Evolutionary conservation across 1,140 invertebrate genomes (phyloP), one percentile per base, ranked within the genome.

Genomic region (Chironomus tepperi): DNA sequence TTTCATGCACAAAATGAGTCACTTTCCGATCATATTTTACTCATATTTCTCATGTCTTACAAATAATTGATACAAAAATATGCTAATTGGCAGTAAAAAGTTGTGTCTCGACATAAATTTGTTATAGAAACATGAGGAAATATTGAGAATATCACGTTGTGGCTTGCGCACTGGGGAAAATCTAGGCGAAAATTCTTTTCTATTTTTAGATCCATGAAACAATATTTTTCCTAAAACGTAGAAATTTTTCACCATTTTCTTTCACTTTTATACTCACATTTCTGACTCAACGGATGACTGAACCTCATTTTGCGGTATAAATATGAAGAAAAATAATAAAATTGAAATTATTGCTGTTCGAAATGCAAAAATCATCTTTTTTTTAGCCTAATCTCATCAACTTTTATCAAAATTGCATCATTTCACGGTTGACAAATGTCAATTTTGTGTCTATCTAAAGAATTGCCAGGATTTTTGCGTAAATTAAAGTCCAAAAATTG

Each of bases 111-210:
- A 57, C 1, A 57, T n/a, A 57, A 0, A 57, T 12, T 57, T 57
- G 1, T 57, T 57, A 12, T 15, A 15, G 47, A n/a, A n/a, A 57
- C 47, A 57, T 57, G n/a, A 57, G n/a, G n/a, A n/a, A 57, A 1
- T 15, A 3, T 10, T 5, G 12, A 57, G 47, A 12, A 57, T 34
- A 2, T n/a, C 47, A 57, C n/a, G 47, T 57, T 57, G 47, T n/a
- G 18, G 19, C 65, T 70, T 70, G 65, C 65, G 65, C 65, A 70
- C 65, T 70, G 65, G 65, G 65, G 16, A 70, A 70, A 70, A 70
- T 70, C 19, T 21, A 70, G 65, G 65, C 65, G 65, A 70, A 70
- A 70, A 70, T 10, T 70, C n/a, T 18, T 70, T 70, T 70, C 65
- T 70, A 70, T 70, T 70, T 70, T 70, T 70, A 70, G 65, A 9